Base-by-base conservation (phyloP, 1,140 invertebrate genomes). In the Colletes gigas region DNA sequence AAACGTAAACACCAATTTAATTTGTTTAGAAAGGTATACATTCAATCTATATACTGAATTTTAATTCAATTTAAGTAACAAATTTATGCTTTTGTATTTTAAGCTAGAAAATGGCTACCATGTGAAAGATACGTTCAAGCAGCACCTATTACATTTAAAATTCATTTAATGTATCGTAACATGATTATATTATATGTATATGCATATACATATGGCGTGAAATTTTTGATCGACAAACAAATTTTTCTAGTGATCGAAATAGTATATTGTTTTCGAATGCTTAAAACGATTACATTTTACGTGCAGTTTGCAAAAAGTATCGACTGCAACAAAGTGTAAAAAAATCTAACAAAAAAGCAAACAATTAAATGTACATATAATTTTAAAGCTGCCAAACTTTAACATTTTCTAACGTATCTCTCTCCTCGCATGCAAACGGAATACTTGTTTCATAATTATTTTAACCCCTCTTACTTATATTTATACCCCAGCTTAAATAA, bases 401-500 rank as follows among this genome's bases (percentile, higher is more conserved):
- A 72, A 72, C 39, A 66, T 14, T n/a, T 57, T 52, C 57, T 72
- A 44, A 52, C 30, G 15, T 52, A 21, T 79, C 6, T 75, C 14
- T 59, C 9, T 79, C 41, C 5, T 73, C 8, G 8, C 54, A 55
- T 65, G 9, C 41, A 75, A 75, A 74, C n/a, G 14, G 67, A 65
- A 54, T 55, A 52, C 39, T 68, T 52, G 19, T 75, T 44, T 66
- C 15, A 67, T 74, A 59, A 39, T 67, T 60, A 54, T 67, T 60
- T 21, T 17, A 30, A 68, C 14, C 39, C 70, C 62, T 47, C 17
- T 72, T 72, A 60, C 17, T 72, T 72, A 60, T 60, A 60, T 41
- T 67, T 75, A 52, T 60, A 68, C 39, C 39, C 72, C 71, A 30
- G 59, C 30, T 80, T 79, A 79, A 66, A 72, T 82, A 71, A 71